Evolutionary conservation across 2,113 vertebrate species (phyloP).

Genomic region (Psophia crepitans): DNA sequence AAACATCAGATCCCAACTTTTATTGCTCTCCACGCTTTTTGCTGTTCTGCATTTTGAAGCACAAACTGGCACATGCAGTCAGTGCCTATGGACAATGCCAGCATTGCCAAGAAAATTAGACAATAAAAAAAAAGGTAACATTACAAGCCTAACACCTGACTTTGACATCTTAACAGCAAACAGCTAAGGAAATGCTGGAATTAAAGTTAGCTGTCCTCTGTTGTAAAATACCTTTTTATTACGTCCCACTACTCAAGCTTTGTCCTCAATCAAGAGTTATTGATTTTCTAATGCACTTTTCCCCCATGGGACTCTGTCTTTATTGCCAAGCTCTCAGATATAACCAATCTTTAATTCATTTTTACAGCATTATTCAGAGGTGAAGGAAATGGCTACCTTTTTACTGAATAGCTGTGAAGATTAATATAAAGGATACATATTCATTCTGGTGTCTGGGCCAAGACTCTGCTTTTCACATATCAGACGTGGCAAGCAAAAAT

Average conservation of each 20-base stretch:
- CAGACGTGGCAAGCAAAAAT: neutral
- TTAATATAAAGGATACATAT: neutral
- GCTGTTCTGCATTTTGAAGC: neutral
- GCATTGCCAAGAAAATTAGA: neutral
- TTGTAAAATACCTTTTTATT: neutral
- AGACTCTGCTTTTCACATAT: neutral
- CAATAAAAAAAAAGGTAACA: neutral
- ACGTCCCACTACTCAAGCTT: neutral
- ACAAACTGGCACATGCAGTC: neutral
- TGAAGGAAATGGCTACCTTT: neutral
- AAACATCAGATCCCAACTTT: neutral
- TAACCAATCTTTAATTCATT: neutral
- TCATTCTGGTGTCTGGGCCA: neutral
- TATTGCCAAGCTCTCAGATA: neutral
- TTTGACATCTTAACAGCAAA: neutral
- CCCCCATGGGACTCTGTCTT: neutral
- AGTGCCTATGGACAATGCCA: neutral
- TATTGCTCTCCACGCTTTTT: fast-evolving
- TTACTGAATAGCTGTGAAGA: neutral
- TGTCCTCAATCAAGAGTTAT: neutral
- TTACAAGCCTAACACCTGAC: neutral
- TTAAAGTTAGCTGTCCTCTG: neutral
- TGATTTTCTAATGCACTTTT: neutral
- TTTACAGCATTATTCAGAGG: neutral
- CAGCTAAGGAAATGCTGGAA: neutral